Conservation (phyloP, 2,797 vertebrate genomes). For the Perdix hodgsoniae region DNA sequence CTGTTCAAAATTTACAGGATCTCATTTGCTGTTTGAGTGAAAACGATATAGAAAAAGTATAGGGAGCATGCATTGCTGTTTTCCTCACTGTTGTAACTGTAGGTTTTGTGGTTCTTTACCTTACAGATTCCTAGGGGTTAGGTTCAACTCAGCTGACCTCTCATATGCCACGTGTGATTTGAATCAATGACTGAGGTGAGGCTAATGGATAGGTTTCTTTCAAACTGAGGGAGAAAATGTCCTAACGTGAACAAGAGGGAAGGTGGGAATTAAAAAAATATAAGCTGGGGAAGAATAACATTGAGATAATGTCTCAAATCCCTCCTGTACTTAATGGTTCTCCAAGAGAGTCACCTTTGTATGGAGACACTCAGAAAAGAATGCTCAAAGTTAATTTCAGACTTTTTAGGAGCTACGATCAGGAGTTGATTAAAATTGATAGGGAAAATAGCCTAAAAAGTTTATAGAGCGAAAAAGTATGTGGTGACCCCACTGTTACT, state of each 20-base stretch:
- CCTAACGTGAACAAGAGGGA: not conserved
- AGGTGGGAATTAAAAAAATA: not conserved
- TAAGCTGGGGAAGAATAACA: rapidly evolving
- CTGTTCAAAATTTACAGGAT: not conserved
- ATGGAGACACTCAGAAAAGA: not conserved
- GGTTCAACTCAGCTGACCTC: not conserved
- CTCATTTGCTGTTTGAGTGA: not conserved
- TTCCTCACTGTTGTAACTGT: not conserved
- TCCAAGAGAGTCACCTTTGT: not conserved
- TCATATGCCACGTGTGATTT: rapidly evolving
- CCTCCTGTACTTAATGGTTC: not conserved
- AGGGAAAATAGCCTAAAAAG: not conserved
- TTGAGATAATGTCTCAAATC: not conserved
- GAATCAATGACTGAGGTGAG: rapidly evolving
- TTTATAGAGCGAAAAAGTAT: rapidly evolving
- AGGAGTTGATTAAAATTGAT: not conserved
- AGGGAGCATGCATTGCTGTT: not conserved
- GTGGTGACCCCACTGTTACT: not conserved
- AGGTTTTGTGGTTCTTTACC: not conserved
- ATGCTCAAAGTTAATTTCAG: not conserved
- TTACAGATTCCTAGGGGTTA: not conserved
- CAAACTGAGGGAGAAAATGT: not conserved
- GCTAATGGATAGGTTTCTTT: not conserved
- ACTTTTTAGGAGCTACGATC: not conserved
- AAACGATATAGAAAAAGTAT: not conserved